Conservation (phyloP, 1,140 invertebrate species). For the Mylabris phalerata region DNA sequence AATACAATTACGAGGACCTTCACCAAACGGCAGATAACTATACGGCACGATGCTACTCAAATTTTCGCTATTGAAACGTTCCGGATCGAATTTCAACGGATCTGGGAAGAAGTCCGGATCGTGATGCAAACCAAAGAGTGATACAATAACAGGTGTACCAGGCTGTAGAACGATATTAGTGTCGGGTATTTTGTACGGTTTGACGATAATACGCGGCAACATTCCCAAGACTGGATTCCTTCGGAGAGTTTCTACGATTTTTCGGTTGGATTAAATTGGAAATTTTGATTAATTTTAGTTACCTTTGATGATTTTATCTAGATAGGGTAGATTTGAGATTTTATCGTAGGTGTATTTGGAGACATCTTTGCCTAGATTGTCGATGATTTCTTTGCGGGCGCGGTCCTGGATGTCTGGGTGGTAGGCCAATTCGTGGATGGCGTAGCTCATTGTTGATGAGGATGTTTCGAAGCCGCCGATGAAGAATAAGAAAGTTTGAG, state of each 20-base stretch:
- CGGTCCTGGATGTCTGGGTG: conserved; percentile 54
- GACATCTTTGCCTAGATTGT: conserved; percentile 40
- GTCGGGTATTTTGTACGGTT: conserved; percentile 35
- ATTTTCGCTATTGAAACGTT: conserved; percentile 48
- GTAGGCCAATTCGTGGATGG: conserved; percentile 51
- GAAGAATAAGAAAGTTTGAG: conserved; percentile 42
- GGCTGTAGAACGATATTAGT: conserved; percentile 25
- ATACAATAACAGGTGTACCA: conserved; percentile 30
- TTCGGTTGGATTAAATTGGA: no score
- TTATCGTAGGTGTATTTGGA: conserved; percentile 51
- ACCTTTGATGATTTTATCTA: conserved; percentile 50
- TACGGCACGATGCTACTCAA: conserved; percentile 40
- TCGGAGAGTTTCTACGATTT: conserved; percentile 37
- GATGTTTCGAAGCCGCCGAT: conserved; percentile 61
- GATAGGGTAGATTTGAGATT: conserved; percentile 47
- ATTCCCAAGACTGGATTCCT: conserved; percentile 41
- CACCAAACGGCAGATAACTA: conserved; percentile 50
- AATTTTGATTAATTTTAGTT: neutral
- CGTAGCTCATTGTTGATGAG: conserved; percentile 49
- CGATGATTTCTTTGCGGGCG: conserved; percentile 50
- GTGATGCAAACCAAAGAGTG: conserved; percentile 30
- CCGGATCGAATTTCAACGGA: conserved; percentile 54
- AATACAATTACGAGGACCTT: conserved; percentile 51
- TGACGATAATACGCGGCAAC: conserved; percentile 35
- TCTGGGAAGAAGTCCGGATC: conserved; percentile 50